Evolutionary conservation across 2,888 invertebrate genomes (phyloP).

Genomic region (Azorinus chamasolen): DNA sequence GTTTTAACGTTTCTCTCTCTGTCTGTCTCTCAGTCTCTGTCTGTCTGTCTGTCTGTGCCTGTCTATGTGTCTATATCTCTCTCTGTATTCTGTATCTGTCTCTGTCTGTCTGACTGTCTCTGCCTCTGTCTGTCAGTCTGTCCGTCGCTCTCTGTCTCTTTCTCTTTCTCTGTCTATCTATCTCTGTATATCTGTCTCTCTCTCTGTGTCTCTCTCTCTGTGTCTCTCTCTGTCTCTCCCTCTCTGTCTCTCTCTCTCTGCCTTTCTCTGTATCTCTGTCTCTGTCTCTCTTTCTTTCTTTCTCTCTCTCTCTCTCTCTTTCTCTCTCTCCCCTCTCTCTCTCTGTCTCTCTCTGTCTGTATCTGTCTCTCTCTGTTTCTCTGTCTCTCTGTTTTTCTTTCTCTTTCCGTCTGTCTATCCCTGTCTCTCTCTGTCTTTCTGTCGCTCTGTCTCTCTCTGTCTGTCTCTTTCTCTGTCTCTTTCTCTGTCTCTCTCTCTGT

Average conservation of each 20-base stretch:
- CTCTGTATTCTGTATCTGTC: neutral
- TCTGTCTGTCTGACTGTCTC: slow-evolving; percentile 1
- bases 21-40: slow-evolving; percentile 1
- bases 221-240: neutral
- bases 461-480: neutral
- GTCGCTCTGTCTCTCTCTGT: neutral
- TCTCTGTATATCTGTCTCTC: too few relatives aligned
- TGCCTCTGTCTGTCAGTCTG: too few relatives aligned
- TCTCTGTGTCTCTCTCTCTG: neutral
- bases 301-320: neutral
- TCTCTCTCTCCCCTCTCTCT: neutral
- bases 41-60: slow-evolving; percentile 3
- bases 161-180: too few relatives aligned
- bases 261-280: neutral
- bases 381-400: too few relatives aligned
- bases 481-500: neutral
- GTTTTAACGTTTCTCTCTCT: neutral
- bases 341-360: neutral
- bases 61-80: neutral
- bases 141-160: too few relatives aligned
- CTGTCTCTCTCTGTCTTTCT: too few relatives aligned
- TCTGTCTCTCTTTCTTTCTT: too few relatives aligned
- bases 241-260: neutral
- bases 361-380: too few relatives aligned
- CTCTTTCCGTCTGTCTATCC: too few relatives aligned